Evolutionary conservation across 2,797 vertebrate genomes (phyloP), one percentile per base, ranked within the genome.

Genomic region (Peromyscus aztecus): DNA sequence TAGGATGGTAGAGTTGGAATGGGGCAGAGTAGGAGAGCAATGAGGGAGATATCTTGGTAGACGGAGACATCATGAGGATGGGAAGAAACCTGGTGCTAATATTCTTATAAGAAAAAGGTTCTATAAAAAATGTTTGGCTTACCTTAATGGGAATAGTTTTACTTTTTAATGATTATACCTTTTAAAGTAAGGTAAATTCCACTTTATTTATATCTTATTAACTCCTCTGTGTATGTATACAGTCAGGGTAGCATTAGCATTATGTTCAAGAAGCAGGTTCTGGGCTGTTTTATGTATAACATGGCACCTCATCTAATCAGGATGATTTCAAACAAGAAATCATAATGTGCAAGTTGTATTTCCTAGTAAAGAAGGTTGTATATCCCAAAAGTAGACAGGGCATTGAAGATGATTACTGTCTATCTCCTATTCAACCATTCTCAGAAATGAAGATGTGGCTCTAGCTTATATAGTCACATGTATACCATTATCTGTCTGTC

Each of bases 121-220:
- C 3, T 83, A 4, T 46, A 61, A 78, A 13, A 82, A 97, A 82
- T 27, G 5, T 4, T 23, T 92, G 76, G 19, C 10, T 91, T 10
- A 12, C 3, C 24, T 85, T 94, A 75, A 77, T 11, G 63, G 52
- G 71, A 14, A 6, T 59, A 65, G 52, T 81, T 84, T 92, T 67
- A 86, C 27, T 75, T 90, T 59, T 57, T 69, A 75, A 12, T 87
- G 17, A 76, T 82, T 55, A 9, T 65, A 90, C 78, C 76, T 95
- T 95, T 87, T 27, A 89, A 81, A 95, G 76, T 31, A 21, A 89
- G 34, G 83, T 57, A 83, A 5, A 65, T 90, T 75, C 5, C 40
- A 43, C 11, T 6, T 89, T 19, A 49, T 9, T 69, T 96, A 57
- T 90, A 52, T 10, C 46, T 83, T 67, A 61, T 21, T 78, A 43